Evolutionary conservation across 2,888 invertebrate genomes (phyloP).

Genomic region (Zootermopsis nevadensis): DNA sequence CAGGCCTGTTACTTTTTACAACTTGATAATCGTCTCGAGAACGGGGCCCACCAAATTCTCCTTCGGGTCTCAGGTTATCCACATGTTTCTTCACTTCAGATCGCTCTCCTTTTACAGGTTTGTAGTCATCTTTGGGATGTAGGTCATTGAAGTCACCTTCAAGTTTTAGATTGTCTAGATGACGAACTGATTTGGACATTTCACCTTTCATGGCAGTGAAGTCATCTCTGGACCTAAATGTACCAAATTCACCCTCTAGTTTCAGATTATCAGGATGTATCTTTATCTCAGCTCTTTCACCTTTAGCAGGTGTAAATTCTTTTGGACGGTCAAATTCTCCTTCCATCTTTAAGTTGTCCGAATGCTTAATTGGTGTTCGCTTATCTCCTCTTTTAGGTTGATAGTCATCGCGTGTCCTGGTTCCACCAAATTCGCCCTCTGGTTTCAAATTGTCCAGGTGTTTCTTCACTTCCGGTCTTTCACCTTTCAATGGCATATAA

Average conservation of each 20-base stretch:
- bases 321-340: too few relatives aligned
- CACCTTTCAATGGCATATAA: conserved; percentile 38
- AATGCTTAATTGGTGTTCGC: conserved; percentile 53
- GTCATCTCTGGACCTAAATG: conserved; percentile 45
- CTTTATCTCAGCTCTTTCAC: conserved; percentile 55
- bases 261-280: conserved; percentile 67
- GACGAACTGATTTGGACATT: conserved; percentile 52
- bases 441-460: conserved; percentile 64
- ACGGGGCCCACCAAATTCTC: conserved; percentile 61
- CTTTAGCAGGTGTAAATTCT: conserved; percentile 47
- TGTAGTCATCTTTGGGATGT: conserved; percentile 63
- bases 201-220: conserved; percentile 55
- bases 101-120: conserved; percentile 55
- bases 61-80: conserved; percentile 62
- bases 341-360: conserved; percentile 61
- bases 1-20: conserved; percentile 56
- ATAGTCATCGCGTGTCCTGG: conserved; percentile 35
- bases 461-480: conserved; percentile 52
- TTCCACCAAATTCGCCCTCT: conserved; percentile 61
- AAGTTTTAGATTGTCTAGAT: conserved; percentile 65
- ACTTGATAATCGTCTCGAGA: conserved; percentile 32
- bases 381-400: conserved; percentile 54
- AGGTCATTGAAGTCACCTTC: conserved; percentile 65
- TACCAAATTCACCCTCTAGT: conserved; percentile 58
- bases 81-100: conserved; percentile 57